These are phyloP conservation scores for Oryzias melastigma DNA, from an alignment of 2,113 vertebrate species.

Conservation along the genomic window DNA sequence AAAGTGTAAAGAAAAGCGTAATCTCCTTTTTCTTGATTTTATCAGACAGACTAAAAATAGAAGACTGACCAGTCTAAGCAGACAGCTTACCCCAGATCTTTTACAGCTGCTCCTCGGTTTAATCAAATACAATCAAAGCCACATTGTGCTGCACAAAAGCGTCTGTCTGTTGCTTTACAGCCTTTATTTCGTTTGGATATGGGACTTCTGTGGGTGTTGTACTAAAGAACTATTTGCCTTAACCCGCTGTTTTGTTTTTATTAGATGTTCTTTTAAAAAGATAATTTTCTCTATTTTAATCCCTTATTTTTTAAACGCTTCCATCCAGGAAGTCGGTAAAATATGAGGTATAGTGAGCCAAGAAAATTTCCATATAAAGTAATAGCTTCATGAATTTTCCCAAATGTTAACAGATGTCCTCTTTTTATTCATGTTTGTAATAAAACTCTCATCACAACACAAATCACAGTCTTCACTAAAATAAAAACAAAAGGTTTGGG, in stretches of 20 bases:
- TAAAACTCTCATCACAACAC: no score
- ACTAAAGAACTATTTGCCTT: not conserved
- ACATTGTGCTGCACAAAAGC: not conserved
- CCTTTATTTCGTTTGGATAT: not conserved
- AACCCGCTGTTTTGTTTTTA: not conserved
- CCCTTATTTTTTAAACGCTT: no score
- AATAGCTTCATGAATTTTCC: no score
- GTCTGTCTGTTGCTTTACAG: not conserved
- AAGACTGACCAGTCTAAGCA: not conserved
- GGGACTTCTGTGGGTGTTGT: not conserved
- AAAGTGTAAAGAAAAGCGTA: not conserved
- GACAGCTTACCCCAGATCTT: conserved; percentile 1
- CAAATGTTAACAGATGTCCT: no score
- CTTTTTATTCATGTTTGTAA: no score
- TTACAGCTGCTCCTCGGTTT: not conserved
- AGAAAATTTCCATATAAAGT: no score
- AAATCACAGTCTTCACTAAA: no score
- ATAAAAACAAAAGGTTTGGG: no score
- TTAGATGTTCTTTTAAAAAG: not conserved
- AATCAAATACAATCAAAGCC: conserved; percentile 1
- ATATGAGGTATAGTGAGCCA: no score
- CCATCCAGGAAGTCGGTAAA: no score
- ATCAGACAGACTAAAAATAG: not conserved
- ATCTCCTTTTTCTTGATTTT: not conserved
- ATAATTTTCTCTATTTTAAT: not conserved